These are phyloP conservation scores for Crypturellus tataupa DNA, from an alignment of 2,797 vertebrate species.

Conservation along the genomic window DNA sequence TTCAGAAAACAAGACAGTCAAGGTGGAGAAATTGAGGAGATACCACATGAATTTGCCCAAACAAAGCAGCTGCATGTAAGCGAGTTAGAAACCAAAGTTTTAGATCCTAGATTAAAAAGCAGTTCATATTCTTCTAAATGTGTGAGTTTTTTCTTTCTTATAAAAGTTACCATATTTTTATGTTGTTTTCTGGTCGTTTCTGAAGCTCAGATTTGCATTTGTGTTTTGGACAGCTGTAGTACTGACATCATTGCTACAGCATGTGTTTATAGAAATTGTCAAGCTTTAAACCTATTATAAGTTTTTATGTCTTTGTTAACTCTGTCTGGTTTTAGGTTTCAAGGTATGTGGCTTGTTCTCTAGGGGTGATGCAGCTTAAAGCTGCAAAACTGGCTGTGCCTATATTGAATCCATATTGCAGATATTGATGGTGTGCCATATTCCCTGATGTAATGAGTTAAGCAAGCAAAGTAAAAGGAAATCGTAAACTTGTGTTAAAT, in stretches of 20 bases:
- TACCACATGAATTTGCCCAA: neutral
- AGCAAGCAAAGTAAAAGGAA: neutral
- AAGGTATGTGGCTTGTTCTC: neutral
- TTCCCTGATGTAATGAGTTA: neutral
- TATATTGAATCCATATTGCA: conserved; percentile 1
- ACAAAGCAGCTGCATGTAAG: neutral
- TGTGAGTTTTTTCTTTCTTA: neutral
- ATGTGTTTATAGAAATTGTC: conserved; percentile 4
- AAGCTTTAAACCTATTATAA: neutral
- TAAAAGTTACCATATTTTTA: neutral
- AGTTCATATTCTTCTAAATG: rapidly evolving
- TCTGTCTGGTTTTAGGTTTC: neutral
- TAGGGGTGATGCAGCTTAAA: neutral
- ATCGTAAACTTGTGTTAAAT: neutral
- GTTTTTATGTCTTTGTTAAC: neutral
- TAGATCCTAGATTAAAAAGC: neutral
- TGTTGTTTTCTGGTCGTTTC: neutral
- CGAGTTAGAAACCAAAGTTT: neutral
- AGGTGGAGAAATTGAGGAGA: neutral
- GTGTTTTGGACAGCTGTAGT: neutral
- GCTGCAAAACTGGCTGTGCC: neutral
- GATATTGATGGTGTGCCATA: neutral
- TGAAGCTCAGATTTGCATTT: neutral
- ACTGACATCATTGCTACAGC: conserved; percentile 27
- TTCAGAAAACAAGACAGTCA: neutral